These are phyloP conservation scores for Siderastrea siderea DNA, from an alignment of 92 coral and sea anemone species.

Conservation along the genomic window DNA sequence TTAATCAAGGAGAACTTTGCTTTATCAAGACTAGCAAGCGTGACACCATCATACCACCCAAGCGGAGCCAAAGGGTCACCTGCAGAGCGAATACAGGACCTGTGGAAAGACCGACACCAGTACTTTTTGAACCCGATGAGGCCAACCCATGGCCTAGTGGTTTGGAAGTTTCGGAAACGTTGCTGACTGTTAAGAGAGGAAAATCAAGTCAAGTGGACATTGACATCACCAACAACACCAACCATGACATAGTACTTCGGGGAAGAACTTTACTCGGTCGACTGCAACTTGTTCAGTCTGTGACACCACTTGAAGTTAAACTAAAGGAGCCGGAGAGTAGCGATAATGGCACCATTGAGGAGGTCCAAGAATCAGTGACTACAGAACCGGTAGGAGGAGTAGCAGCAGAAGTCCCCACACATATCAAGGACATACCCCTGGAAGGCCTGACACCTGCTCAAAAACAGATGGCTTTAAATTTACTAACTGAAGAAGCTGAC, in stretches of 20 bases:
- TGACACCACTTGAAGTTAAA: slow-evolving; percentile 69
- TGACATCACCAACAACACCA: slow-evolving; percentile 59
- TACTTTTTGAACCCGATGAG: slow-evolving; percentile 71
- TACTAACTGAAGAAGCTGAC: slow-evolving; percentile 65
- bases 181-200: slow-evolving; percentile 63
- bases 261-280: slow-evolving; percentile 61
- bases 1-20: slow-evolving; percentile 23
- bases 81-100: slow-evolving; percentile 63
- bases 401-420: slow-evolving; percentile 22
- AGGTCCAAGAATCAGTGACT: neutral
- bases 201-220: slow-evolving; percentile 63
- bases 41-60: slow-evolving; percentile 44
- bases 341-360: neutral
- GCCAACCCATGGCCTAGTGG: slow-evolving; percentile 49
- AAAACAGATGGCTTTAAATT: slow-evolving; percentile 39
- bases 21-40: slow-evolving; percentile 1
- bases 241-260: slow-evolving; percentile 63
- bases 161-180: slow-evolving; percentile 52
- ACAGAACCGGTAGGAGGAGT: slow-evolving; percentile 8
- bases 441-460: slow-evolving; percentile 53
- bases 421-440: slow-evolving; percentile 59
- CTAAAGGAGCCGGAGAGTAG: slow-evolving; percentile 31
- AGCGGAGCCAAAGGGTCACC: slow-evolving; percentile 28
- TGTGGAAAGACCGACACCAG: slow-evolving; percentile 36
- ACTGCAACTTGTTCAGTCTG: slow-evolving; percentile 77